phyloP scores from a whole-genome alignment of 2,888 invertebrate species.

The Andrena bicolor region DNA sequence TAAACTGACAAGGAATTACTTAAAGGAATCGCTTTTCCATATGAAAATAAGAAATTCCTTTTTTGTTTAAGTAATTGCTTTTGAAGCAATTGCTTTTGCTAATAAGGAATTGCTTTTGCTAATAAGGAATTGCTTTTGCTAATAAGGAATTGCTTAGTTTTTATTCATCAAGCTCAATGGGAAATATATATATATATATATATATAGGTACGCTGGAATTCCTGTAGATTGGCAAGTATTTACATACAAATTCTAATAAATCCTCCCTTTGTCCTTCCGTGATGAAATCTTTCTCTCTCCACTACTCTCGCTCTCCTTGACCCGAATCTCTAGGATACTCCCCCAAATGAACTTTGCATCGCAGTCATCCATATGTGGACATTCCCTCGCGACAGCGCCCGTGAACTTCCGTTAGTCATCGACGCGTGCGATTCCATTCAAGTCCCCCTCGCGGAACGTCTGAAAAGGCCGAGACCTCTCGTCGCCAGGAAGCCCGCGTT shows the following conservation, averaged over 20 bases:
- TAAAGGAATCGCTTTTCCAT: no score
- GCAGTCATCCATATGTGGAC: background rate
- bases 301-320: background rate
- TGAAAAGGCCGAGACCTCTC: constrained; percentile 7
- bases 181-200: no score
- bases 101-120: no score
- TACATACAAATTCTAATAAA: background rate
- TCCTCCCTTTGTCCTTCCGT: background rate
- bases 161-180: no score
- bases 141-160: no score
- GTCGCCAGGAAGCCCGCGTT: constrained; percentile 1
- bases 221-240: no score
- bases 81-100: no score
- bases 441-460: background rate
- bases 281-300: background rate
- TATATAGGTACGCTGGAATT: no score
- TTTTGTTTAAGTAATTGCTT: no score
- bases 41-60: no score
- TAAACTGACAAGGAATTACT: no score
- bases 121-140: no score
- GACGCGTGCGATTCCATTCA: constrained; percentile 11
- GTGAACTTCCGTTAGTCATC: constrained; percentile 3
- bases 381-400: background rate
- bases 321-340: background rate
- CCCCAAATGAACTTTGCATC: background rate